phyloP scores from a whole-genome alignment of 2,113 vertebrate species.

The Tupaia chinensis region DNA sequence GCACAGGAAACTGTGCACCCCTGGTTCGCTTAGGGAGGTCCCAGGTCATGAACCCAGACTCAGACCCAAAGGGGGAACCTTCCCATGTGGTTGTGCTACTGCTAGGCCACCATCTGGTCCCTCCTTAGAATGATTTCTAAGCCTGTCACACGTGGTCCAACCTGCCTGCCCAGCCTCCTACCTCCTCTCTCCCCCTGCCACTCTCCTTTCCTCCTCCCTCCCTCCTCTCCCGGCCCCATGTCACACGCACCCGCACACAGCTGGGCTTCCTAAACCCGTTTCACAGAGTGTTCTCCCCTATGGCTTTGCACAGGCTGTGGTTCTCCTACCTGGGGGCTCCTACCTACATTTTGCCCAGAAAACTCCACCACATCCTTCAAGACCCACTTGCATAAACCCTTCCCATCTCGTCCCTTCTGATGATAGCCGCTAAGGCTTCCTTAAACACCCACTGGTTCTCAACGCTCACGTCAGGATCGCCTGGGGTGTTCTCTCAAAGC shows the following conservation, averaged over 20 bases:
- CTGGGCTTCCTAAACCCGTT: background rate
- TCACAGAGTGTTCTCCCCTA: background rate
- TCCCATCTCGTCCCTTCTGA: background rate
- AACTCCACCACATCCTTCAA: background rate
- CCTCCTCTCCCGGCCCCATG: rapidly evolving
- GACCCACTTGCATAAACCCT: background rate
- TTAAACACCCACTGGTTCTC: background rate
- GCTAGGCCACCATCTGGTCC: too few species aligned
- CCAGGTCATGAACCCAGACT: too few species aligned
- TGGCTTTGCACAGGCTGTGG: too few species aligned
- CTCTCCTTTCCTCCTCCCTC: background rate
- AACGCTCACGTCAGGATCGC: background rate
- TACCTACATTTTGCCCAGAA: background rate
- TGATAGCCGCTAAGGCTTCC: background rate
- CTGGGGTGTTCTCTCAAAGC: background rate
- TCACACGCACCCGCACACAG: background rate
- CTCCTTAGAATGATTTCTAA: background rate
- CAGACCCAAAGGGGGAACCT: too few species aligned
- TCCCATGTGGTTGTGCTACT: too few species aligned
- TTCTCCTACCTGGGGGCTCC: background rate
- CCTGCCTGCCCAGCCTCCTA: background rate
- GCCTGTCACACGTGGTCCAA: background rate
- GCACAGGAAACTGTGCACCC: too few species aligned
- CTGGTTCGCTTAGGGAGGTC: too few species aligned
- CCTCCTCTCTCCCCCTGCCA: rapidly evolving